Conservation (phyloP, 2,797 vertebrate genomes). For the Pseudomugil tenellus region DNA sequence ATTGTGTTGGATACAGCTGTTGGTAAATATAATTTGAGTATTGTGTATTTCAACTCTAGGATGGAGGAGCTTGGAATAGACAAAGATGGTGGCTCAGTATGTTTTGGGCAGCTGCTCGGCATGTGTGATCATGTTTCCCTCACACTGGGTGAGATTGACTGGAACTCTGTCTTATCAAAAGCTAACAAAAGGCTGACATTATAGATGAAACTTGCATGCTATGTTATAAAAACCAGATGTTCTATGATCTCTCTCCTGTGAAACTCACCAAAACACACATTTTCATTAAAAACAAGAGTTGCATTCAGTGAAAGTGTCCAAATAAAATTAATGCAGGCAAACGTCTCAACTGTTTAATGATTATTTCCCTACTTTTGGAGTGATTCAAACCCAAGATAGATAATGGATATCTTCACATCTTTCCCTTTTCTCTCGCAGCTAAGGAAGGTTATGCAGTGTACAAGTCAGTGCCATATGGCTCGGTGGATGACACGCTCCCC, state of each 20-base stretch:
- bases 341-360: background rate
- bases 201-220: background rate
- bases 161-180: background rate
- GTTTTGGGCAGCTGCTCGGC: constrained; percentile 91
- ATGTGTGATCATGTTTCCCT: constrained; percentile 95
- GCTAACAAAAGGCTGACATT: background rate
- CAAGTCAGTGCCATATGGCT: constrained; percentile 91
- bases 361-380: background rate
- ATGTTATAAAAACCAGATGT: background rate
- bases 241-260: background rate
- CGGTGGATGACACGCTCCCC: constrained; percentile 89
- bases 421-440: constrained; percentile 54
- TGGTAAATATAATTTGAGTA: background rate
- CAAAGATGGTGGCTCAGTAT: constrained; percentile 79
- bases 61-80: constrained; percentile 80
- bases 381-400: background rate
- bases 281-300: background rate
- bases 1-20: background rate
- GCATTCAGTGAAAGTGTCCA: background rate
- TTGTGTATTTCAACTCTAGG: constrained; percentile 59
- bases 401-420: background rate
- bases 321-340: background rate
- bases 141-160: constrained; percentile 84
- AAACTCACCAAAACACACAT: no score
- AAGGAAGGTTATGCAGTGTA: constrained; percentile 84